phyloP scores from a whole-genome alignment of 1,140 invertebrate species.

The Panagrolaimus sp. region DNA sequence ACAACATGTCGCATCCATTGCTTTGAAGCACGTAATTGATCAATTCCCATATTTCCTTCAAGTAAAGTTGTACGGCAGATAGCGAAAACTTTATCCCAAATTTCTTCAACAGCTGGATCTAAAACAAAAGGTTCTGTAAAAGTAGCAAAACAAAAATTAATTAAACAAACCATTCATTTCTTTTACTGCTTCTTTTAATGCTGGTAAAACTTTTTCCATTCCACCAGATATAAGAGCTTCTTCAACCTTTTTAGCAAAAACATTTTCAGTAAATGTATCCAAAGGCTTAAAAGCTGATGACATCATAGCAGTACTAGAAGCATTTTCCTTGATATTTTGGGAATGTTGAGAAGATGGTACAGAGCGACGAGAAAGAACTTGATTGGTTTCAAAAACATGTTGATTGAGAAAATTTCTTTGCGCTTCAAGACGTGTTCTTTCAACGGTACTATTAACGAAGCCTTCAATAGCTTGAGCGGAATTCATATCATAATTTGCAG shows the following conservation, averaged over 20 bases:
- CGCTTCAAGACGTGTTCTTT: slow-evolving; percentile 37
- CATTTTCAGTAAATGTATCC: background rate
- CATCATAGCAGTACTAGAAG: background rate
- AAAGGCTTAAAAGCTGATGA: background rate
- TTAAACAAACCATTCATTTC: too few species aligned
- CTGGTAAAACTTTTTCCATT: background rate
- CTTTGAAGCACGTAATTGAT: slow-evolving; percentile 29
- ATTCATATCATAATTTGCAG: background rate
- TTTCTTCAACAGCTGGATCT: background rate
- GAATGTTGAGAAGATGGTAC: too few species aligned
- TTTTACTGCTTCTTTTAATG: background rate
- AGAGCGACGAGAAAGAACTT: background rate
- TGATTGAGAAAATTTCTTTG: slow-evolving; percentile 42
- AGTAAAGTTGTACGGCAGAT: slow-evolving; percentile 18
- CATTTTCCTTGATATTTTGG: too few species aligned
- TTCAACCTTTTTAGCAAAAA: background rate
- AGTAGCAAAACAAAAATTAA: too few species aligned
- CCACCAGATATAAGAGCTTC: background rate
- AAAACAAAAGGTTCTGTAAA: background rate
- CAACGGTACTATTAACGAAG: slow-evolving; percentile 29
- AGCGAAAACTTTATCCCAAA: slow-evolving; percentile 40
- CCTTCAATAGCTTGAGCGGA: slow-evolving; percentile 15
- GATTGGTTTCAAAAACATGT: slow-evolving; percentile 34
- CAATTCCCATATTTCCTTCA: slow-evolving; percentile 22
- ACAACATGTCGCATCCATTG: slow-evolving; percentile 33